phyloP scores from a whole-genome alignment of 2,888 invertebrate species.

The Leptopterna dolabrata region DNA sequence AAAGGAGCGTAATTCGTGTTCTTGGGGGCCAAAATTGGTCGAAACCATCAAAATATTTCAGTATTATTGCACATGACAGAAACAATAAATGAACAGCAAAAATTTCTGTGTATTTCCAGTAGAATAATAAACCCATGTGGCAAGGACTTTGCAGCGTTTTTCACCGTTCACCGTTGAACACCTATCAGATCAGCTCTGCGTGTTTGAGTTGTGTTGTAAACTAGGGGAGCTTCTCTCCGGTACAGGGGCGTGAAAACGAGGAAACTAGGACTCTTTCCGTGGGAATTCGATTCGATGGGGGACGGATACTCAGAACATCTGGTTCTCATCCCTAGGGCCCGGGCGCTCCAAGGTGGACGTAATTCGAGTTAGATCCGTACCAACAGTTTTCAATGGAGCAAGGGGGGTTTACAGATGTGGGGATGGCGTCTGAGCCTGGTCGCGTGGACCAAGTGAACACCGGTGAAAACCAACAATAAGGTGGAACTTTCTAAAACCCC shows the following conservation, averaged over 20 bases:
- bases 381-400: conserved; percentile 21
- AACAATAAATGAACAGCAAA: too few species aligned
- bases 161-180: too few species aligned
- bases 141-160: too few species aligned
- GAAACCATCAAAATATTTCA: too few species aligned
- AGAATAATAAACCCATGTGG: too few species aligned
- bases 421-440: not conserved
- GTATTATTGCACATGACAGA: too few species aligned
- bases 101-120: too few species aligned
- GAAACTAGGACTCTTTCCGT: not conserved
- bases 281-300: not conserved
- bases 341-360: conserved; percentile 28
- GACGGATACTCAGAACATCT: conserved; percentile 9
- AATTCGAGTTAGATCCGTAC: conserved; percentile 34
- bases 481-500: too few species aligned
- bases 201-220: too few species aligned
- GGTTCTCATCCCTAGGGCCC: not conserved
- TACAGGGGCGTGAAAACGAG: not conserved
- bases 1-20: too few species aligned
- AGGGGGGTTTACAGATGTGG: not conserved
- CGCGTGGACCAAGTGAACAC: not conserved
- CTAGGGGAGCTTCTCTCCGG: not conserved
- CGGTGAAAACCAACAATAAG: not conserved
- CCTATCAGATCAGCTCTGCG: too few species aligned
- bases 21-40: too few species aligned